These are phyloP conservation scores for Brachypterus glaber DNA, from an alignment of 2,888 invertebrate species.

Conservation along the genomic window DNA sequence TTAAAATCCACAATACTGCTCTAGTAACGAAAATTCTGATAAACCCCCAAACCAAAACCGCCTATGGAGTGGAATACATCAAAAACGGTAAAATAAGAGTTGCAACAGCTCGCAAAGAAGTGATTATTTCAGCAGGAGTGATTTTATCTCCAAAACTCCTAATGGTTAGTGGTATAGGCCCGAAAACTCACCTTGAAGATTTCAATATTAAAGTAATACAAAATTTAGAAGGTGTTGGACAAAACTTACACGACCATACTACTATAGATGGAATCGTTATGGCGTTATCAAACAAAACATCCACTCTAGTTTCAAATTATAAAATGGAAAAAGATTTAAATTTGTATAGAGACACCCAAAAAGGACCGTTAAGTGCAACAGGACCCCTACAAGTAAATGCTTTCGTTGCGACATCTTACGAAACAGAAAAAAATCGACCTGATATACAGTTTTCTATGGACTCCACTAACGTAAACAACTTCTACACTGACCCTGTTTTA, in stretches of 20 bases:
- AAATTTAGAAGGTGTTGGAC: constrained; percentile 56
- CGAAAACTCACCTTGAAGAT: constrained; percentile 44
- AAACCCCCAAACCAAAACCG: constrained; percentile 44
- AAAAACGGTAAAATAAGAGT: constrained; percentile 41
- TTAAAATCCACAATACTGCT: constrained; percentile 45
- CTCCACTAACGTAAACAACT: constrained; percentile 47
- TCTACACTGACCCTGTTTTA: constrained; percentile 47
- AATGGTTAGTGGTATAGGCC: constrained; percentile 60
- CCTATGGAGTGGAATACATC: constrained; percentile 46
- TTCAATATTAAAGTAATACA: constrained; percentile 48
- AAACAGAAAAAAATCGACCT: constrained; percentile 42
- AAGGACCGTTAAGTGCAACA: constrained; percentile 48
- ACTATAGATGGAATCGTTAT: constrained; percentile 52
- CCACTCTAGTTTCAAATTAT: constrained; percentile 42
- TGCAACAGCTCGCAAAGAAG: constrained; percentile 50
- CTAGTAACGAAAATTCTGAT: constrained; percentile 51
- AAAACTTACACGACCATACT: constrained; percentile 66
- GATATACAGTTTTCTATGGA: constrained; percentile 62
- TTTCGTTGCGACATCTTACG: constrained; percentile 52
- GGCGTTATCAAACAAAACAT: constrained; percentile 47
- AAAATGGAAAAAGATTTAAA: constrained; percentile 37
- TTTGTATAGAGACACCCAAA: constrained; percentile 38
- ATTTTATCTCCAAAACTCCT: constrained; percentile 55
- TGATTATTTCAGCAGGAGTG: constrained; percentile 51
- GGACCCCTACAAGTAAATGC: constrained; percentile 49